Evolutionary conservation across 2,888 invertebrate genomes (phyloP).

Genomic region (Anorthoa munda): DNA sequence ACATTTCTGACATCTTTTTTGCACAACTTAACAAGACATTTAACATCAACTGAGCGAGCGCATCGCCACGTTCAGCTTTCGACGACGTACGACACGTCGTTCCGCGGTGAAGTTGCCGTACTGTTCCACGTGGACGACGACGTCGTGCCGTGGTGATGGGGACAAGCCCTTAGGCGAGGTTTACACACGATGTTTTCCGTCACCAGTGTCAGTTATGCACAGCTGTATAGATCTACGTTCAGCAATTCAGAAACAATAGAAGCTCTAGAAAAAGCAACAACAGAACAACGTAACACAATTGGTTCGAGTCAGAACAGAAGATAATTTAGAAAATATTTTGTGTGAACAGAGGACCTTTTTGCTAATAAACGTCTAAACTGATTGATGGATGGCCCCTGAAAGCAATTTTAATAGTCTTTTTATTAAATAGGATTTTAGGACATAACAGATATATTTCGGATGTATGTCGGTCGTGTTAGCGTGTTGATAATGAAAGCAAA

Average conservation of each 20-base stretch:
- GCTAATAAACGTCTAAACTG: slow-evolving; percentile 19
- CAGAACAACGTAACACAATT: background rate
- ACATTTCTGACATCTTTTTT: too few species aligned
- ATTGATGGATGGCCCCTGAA: background rate
- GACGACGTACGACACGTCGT: too few species aligned
- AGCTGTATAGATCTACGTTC: background rate
- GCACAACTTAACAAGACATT: too few species aligned
- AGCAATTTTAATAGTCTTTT: background rate
- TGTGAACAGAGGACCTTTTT: background rate
- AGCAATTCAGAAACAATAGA: slow-evolving; percentile 1
- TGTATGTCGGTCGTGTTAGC: background rate
- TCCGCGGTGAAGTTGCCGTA: too few species aligned
- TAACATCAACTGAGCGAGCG: too few species aligned
- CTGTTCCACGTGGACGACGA: too few species aligned
- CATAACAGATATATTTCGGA: background rate
- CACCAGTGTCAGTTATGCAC: too few species aligned
- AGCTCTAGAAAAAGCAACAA: background rate
- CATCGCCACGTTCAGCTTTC: too few species aligned
- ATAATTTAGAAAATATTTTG: slow-evolving; percentile 22
- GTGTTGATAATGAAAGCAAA: background rate
- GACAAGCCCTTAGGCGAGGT: too few species aligned
- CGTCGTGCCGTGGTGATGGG: too few species aligned
- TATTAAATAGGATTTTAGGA: background rate
- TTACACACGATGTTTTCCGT: too few species aligned
- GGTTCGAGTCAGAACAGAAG: background rate